phyloP scores from a whole-genome alignment of 2,113 vertebrate species.

The Nesogale talazaci region DNA sequence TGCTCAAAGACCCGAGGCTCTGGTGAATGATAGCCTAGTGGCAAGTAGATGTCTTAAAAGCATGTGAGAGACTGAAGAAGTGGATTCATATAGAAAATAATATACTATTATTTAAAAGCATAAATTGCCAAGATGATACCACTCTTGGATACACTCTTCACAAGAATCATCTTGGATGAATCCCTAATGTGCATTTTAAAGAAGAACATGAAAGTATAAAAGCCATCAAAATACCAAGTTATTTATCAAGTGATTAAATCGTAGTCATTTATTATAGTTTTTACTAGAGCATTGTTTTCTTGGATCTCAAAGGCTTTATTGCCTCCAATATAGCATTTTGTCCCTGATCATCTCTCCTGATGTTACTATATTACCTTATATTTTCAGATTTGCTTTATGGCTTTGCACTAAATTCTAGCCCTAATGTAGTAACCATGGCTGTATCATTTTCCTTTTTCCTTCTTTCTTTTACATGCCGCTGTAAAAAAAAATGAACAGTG shows the following conservation, averaged over 20 bases:
- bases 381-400: conserved; percentile 84
- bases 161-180: conserved; percentile 77
- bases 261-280: conserved; percentile 83
- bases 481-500: too few species aligned
- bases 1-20: conserved; percentile 81
- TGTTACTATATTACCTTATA: conserved; percentile 84
- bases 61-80: conserved; percentile 80
- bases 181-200: conserved; percentile 76
- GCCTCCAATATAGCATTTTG: conserved; percentile 80
- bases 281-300: conserved; percentile 85
- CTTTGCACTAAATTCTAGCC: conserved; percentile 83
- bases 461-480: background rate
- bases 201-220: conserved; percentile 78
- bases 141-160: conserved; percentile 66
- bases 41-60: conserved; percentile 86
- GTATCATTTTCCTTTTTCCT: too few species aligned
- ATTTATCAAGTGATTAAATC: conserved; percentile 88
- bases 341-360: conserved; percentile 84
- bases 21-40: conserved; percentile 68
- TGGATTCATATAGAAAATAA: conserved; percentile 84
- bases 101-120: conserved; percentile 85
- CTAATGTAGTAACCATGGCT: conserved; percentile 73
- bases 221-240: conserved; percentile 81
- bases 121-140: conserved; percentile 85
- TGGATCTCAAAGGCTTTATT: conserved; percentile 83